These are phyloP conservation scores for Marcusenius ussheri DNA, from an alignment of 2,113 vertebrate genomes.

Conservation along the genomic window DNA sequence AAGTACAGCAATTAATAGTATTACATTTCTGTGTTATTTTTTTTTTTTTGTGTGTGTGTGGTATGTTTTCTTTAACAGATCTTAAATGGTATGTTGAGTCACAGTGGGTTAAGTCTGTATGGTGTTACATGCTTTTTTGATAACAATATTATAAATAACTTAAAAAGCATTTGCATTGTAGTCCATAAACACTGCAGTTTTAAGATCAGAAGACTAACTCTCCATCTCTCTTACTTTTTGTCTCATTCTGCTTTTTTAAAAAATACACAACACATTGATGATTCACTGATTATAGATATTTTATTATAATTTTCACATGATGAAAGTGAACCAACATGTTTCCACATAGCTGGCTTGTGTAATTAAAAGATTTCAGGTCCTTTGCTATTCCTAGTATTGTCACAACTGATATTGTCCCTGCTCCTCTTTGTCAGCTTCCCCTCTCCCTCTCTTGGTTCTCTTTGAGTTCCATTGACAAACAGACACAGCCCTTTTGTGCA, in stretches of 20 bases:
- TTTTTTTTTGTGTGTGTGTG: background rate
- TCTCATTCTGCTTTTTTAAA: background rate
- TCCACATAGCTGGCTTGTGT: background rate
- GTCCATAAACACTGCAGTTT: background rate
- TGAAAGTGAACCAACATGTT: background rate
- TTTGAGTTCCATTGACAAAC: conserved; percentile 6
- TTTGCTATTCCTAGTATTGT: background rate
- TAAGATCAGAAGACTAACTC: background rate
- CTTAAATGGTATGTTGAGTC: background rate
- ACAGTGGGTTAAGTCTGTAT: background rate
- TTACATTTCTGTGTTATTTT: background rate
- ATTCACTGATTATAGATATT: background rate
- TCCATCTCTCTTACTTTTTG: background rate
- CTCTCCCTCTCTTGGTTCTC: background rate
- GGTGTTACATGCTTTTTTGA: background rate
- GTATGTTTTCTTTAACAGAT: background rate
- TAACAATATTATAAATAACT: background rate
- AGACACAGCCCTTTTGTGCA: conserved; percentile 1
- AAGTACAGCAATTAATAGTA: background rate
- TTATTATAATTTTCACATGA: background rate
- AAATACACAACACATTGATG: background rate
- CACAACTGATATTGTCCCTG: background rate
- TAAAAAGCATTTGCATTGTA: background rate
- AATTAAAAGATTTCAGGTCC: background rate
- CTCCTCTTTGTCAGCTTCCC: background rate